Conservation (phyloP, 1,140 invertebrate genomes). For the Mactra quadrangularis region DNA sequence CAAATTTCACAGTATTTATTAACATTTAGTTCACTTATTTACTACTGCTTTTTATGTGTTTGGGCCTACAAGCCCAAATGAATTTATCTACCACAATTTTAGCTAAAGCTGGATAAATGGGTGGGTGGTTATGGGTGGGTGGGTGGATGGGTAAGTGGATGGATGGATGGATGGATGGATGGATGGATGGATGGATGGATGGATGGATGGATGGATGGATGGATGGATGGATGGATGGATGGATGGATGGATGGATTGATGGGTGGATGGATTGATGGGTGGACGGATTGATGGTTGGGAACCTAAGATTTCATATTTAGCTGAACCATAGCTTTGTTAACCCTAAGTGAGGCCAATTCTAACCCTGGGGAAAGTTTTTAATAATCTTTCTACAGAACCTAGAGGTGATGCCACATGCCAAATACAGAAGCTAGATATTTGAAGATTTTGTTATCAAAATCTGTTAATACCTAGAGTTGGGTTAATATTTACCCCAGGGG, state of each 20-base stretch:
- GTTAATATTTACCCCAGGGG: too few relatives aligned
- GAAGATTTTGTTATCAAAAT: too few relatives aligned
- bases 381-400: too few relatives aligned
- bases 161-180: constrained; percentile 2
- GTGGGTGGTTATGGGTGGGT: not conserved
- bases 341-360: not conserved
- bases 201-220: constrained; percentile 2
- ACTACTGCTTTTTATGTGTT: not conserved
- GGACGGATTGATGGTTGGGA: not conserved
- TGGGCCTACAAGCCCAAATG: too few relatives aligned
- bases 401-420: too few relatives aligned
- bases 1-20: not conserved
- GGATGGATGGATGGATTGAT: not conserved
- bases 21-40: not conserved
- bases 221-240: constrained; percentile 2
- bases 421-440: too few relatives aligned
- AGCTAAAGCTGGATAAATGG: not conserved
- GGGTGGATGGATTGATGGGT: too few relatives aligned
- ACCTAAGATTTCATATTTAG: too few relatives aligned
- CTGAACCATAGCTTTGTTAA: too few relatives aligned
- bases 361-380: not conserved
- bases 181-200: constrained; percentile 2
- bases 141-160: too few relatives aligned
- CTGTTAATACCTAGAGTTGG: too few relatives aligned
- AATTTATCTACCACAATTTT: too few relatives aligned